Base-by-base conservation (phyloP, 1,140 invertebrate genomes). In the Apis florea region DNA sequence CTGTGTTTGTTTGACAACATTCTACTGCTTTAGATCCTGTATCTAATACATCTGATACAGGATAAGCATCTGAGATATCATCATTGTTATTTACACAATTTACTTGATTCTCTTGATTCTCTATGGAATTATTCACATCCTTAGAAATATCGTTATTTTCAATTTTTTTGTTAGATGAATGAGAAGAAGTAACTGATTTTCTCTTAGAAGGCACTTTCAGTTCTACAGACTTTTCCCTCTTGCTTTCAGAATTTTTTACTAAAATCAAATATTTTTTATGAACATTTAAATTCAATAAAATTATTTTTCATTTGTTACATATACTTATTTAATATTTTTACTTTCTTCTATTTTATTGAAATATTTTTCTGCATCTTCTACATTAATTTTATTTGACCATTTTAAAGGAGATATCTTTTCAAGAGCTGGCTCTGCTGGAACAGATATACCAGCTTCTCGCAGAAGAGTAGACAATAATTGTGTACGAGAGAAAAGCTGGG, bases 371-470 rank as follows among this genome's bases (percentile, higher is more conserved):
- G 84, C 88, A 24, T 91, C 92, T 31, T 93, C 92, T 13, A 92
- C 89, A 74, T 93, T 93, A 58, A 94, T 92, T 89, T 93, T 94
- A 76, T 94, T 94, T 1, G 92, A 93, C 93, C 94, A 94, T 83
- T 93, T 93, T 6, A 93, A 83, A 2, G 93, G 93, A 58, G 92
- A 93, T 86, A 94, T 93, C 87, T 93, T 94, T 85, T 94, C 93
- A 74, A 94, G 84, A 12, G 93, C 93, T 73, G 93, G 93, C 69
- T 94, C 93, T 47, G 91, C 92, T 17, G 93, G 93, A 11, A 94
- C 91, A 58, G 91, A 88, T 51, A 94, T 94, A n/a, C 93, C 93
- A 79, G 93, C 93, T 64, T 93, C 91, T 85, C 92, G 89, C 21
- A 94, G 78, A 75, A 94, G 87, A 68, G 91, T 89, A 2, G 93